Conservation (phyloP, 2,113 vertebrate genomes). For the Glaucidium brasilianum region DNA sequence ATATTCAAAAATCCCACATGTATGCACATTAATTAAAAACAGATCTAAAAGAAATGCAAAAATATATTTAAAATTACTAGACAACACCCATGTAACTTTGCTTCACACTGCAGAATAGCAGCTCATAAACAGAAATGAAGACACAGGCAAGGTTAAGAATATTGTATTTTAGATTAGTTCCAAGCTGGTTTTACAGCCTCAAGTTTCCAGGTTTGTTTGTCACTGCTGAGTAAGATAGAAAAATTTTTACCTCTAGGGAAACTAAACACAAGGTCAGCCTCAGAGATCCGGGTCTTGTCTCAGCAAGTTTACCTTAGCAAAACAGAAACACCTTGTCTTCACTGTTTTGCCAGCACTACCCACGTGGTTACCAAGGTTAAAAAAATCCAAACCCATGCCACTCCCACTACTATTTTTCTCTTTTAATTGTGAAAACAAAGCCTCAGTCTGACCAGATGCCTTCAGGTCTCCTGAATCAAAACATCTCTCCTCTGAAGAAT, state of each 20-base stretch:
- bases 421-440: neutral
- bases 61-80: neutral
- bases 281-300: neutral
- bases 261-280: neutral
- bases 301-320: conserved; percentile 15
- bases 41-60: neutral
- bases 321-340: neutral
- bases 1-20: neutral
- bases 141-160: neutral
- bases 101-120: neutral
- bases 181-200: neutral
- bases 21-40: neutral
- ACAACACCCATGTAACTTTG: neutral
- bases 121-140: neutral
- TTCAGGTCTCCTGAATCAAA: neutral
- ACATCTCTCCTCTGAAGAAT: neutral
- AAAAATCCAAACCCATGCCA: neutral
- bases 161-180: neutral
- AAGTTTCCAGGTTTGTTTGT: neutral
- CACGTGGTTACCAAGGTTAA: neutral
- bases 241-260: conserved; percentile 7
- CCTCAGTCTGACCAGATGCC: neutral
- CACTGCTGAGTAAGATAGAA: neutral
- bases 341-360: conserved; percentile 20
- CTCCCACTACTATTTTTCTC: neutral